A percentile compares a stretch with the other conserved stretches of the same genome.
Evolutionary conservation across 2,888 invertebrate genomes (phyloP).

Genomic region (Tortrix viridana): DNA sequence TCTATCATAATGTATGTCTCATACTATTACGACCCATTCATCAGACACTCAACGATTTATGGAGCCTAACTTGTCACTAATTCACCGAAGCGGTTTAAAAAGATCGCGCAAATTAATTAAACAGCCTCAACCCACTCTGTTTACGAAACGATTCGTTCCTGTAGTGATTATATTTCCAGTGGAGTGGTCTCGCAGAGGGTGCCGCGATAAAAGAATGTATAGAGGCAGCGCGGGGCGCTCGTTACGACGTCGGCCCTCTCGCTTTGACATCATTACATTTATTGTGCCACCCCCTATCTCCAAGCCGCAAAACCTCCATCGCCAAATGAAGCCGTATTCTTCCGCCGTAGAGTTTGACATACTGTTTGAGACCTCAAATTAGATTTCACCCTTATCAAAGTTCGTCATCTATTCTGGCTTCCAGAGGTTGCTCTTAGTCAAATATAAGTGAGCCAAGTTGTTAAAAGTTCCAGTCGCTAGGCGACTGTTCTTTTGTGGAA

Average conservation of each 20-base stretch:
- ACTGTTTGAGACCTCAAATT: slow-evolving; percentile 28
- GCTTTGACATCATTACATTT: slow-evolving; percentile 74
- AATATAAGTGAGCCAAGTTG: slow-evolving; percentile 37
- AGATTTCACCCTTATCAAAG: slow-evolving; percentile 43
- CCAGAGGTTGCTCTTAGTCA: slow-evolving; percentile 34
- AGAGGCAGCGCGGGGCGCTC: slow-evolving; percentile 49
- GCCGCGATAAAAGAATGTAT: slow-evolving; percentile 69
- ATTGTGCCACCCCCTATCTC: slow-evolving; percentile 63
- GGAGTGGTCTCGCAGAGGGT: slow-evolving; percentile 66
- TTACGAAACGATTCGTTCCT: slow-evolving; percentile 67
- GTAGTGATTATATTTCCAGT: slow-evolving; percentile 77
- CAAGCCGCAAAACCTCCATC: slow-evolving; percentile 51
- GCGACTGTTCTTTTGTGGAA: slow-evolving; percentile 42
- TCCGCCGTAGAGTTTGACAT: slow-evolving; percentile 25
- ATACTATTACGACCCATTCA: slow-evolving; percentile 29
- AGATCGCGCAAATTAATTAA: slow-evolving; percentile 47
- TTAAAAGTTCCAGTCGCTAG: slow-evolving; percentile 36
- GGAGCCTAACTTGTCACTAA: slow-evolving; percentile 28
- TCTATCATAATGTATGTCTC: slow-evolving; percentile 19
- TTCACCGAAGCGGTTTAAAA: slow-evolving; percentile 34
- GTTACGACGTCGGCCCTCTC: slow-evolving; percentile 56
- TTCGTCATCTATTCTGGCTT: slow-evolving; percentile 40
- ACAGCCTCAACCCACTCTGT: slow-evolving; percentile 53
- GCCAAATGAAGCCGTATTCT: slow-evolving; percentile 55
- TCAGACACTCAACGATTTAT: slow-evolving; percentile 6